A percentile compares a stretch with the other conserved stretches of the same genome.
Evolutionary conservation across 2,113 vertebrate species (phyloP).

Genomic region (Stegostoma tigrinum): DNA sequence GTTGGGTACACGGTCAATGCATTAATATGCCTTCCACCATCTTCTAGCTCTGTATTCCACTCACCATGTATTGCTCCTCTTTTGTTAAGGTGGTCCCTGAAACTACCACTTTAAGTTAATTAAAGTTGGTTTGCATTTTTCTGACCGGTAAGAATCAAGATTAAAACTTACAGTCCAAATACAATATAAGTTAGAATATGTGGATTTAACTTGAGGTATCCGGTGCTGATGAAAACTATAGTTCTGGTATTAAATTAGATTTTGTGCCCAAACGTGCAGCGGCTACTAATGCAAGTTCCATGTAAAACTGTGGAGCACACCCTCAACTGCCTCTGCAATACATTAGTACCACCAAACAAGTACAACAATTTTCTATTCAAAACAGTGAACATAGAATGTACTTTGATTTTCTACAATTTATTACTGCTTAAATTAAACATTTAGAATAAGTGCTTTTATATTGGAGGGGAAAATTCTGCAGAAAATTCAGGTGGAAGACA

Average conservation of each 20-base stretch:
- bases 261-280: neutral
- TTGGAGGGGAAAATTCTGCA: neutral
- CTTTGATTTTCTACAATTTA: neutral
- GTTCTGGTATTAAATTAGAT: neutral
- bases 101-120: neutral
- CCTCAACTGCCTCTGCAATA: neutral
- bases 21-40: neutral
- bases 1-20: neutral
- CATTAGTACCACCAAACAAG: neutral
- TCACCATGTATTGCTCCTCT: neutral
- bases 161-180: neutral
- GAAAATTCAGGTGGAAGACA: neutral
- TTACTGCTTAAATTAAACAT: neutral
- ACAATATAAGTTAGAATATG: neutral
- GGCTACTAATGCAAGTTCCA: neutral
- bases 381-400: neutral
- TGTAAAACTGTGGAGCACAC: constrained; percentile 18
- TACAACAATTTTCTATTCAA: neutral
- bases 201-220: neutral
- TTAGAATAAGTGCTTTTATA: constrained; percentile 30
- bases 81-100: neutral
- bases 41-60: neutral
- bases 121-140: neutral
- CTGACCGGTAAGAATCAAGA: neutral
- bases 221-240: neutral